Evolutionary conservation across 2,888 invertebrate species (phyloP), one percentile per base, ranked within the genome.

Genomic region (Micropterix aruncella): DNA sequence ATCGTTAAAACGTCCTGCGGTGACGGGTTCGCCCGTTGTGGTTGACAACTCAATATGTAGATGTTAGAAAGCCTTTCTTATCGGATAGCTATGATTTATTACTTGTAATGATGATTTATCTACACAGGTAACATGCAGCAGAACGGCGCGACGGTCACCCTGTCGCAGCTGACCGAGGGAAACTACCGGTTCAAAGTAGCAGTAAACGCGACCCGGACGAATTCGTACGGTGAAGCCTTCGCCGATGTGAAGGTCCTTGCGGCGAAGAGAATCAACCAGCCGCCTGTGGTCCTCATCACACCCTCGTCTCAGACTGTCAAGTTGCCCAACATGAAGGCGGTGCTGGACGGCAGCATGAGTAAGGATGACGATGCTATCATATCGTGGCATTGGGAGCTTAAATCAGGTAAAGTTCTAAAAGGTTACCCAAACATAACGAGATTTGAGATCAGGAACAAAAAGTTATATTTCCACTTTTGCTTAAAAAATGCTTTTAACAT

Each of bases 321-420:
- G 55, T 70, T 90, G 51, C 93, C 94, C 0, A 94, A 90, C 53
- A 86, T 86, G 1, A 86, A 83, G 38, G 90, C 92, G 1, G 88
- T 95, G 18, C 73, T 96, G 18, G 95, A 95, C 62, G 95, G 83
- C 1, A 88, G 87, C 54, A 79, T 74, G 36, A 86, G 75, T 54
- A 75, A 73, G 58, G 86, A 87, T 53, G 93, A 94, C 56, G 87
- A 88, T 56, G 81, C 80, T 48, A 89, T 94, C 49, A 77, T 83
- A 51, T 79, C 80, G 1, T 95, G 89, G 80, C 87, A 87, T 57
- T 96, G 95, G 95, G 93, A 94, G 61, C 68, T 92, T 19, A 85
- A 88, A 27, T 82, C 84, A 45, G 90, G 91, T n/a, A n/a, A n/a
- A n/a, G n/a, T n/a, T n/a, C n/a, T n/a, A n/a, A n/a, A n/a, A n/a